These are phyloP conservation scores for Plectropomus leopardus DNA, from an alignment of 2,113 vertebrate species.

Conservation along the genomic window DNA sequence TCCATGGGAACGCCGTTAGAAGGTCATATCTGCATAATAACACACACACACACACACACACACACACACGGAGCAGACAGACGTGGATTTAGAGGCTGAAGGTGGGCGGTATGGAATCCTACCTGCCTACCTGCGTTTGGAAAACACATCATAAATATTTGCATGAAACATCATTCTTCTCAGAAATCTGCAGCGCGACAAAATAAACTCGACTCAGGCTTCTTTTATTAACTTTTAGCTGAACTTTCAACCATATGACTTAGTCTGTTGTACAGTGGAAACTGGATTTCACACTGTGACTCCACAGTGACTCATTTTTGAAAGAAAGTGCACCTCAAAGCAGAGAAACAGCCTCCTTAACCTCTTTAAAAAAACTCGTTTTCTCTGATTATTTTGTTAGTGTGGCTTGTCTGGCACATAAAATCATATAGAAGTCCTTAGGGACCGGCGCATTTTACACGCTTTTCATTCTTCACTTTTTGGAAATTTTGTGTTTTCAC, in stretches of 20 bases:
- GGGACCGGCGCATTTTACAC: no score
- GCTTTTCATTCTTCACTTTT: no score
- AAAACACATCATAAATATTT: constrained; percentile 64
- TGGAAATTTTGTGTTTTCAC: no score
- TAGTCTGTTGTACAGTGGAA: neutral
- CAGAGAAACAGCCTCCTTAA: neutral
- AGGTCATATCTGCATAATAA: constrained; percentile 70
- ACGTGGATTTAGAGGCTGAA: constrained; percentile 59
- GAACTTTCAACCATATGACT: constrained; percentile 8
- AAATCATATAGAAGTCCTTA: neutral
- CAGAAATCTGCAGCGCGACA: neutral
- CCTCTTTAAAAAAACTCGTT: neutral
- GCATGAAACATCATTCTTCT: neutral
- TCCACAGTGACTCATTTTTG: no score
- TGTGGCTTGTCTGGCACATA: neutral
- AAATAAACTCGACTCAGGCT: neutral
- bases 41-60: constrained; percentile 37
- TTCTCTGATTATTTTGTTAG: no score
- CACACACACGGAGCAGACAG: constrained; percentile 51
- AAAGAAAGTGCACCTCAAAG: no score
- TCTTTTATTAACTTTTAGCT: neutral
- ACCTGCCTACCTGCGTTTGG: constrained; percentile 73
- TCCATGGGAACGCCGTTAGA: constrained; percentile 54
- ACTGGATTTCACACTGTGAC: no score
- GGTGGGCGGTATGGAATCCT: constrained; percentile 77